A percentile compares a stretch with the other conserved stretches of the same genome.
Conservation (phyloP, 2,113 vertebrate genomes). For the Cervus canadensis region DNA sequence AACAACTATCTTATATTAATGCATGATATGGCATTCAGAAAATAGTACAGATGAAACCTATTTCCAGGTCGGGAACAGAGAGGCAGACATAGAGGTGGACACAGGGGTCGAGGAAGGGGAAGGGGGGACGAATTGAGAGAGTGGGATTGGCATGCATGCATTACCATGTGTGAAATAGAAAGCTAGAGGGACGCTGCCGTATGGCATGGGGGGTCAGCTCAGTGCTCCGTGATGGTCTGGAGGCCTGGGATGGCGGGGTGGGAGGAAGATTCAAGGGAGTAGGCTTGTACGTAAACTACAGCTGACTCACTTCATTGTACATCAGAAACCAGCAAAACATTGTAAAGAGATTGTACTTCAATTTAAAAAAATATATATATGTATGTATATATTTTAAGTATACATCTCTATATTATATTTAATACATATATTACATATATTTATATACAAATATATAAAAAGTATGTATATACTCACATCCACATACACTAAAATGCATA, state of each 20-base stretch:
- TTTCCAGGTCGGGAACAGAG: neutral
- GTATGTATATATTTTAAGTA: neutral
- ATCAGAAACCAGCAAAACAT: neutral
- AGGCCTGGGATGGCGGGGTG: neutral
- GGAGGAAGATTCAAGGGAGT: neutral
- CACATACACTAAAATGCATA: neutral
- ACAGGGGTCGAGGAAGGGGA: neutral
- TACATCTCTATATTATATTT: neutral
- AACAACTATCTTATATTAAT: neutral
- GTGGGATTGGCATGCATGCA: neutral
- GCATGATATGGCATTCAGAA: neutral
- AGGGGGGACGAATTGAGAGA: neutral
- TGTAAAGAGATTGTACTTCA: neutral
- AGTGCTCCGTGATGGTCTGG: neutral
- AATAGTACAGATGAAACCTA: neutral
- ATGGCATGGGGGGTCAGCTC: neutral
- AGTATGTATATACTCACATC: neutral
- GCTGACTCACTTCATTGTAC: neutral
- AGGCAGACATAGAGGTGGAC: neutral
- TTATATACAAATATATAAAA: neutral
- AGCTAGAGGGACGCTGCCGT: neutral
- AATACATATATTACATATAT: neutral
- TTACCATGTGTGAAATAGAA: neutral
- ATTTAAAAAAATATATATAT: neutral
- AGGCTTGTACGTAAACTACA: neutral